A percentile compares a stretch with the other conserved stretches of the same genome.
These are phyloP conservation scores for Diadophis punctatus DNA, from an alignment of 2,113 vertebrate genomes.

Conservation along the genomic window DNA sequence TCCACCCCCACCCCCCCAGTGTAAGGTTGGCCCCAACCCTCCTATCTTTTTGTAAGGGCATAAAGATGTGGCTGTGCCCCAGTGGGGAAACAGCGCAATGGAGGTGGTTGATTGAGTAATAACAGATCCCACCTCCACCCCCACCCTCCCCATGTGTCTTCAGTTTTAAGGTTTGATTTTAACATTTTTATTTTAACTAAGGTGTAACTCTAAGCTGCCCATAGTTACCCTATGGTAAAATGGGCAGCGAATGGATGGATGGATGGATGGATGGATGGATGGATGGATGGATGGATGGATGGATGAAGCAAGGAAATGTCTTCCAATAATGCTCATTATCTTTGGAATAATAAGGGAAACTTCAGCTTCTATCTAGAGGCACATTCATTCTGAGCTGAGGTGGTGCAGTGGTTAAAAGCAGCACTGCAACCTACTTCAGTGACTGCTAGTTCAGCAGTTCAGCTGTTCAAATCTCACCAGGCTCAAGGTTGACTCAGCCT, in stretches of 20 bases:
- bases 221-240: no score
- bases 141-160: not conserved
- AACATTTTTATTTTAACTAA: not conserved
- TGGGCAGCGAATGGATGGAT: no score
- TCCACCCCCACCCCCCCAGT: accelerated
- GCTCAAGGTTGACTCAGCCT: no score
- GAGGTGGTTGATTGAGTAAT: not conserved
- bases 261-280: no score
- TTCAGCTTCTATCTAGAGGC: not conserved
- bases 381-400: not conserved
- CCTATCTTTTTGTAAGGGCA: not conserved
- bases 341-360: not conserved
- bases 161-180: not conserved
- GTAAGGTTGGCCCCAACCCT: not conserved
- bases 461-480: no score
- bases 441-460: no score
- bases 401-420: no score
- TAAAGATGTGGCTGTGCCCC: not conserved
- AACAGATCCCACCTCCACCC: not conserved
- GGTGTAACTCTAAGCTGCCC: not conserved
- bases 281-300: no score
- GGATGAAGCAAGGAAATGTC: not conserved
- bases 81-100: not conserved
- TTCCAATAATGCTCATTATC: not conserved
- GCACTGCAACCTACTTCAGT: no score